Evolutionary conservation across 1,140 invertebrate species (phyloP).

Genomic region (Sitophilus oryzae): DNA sequence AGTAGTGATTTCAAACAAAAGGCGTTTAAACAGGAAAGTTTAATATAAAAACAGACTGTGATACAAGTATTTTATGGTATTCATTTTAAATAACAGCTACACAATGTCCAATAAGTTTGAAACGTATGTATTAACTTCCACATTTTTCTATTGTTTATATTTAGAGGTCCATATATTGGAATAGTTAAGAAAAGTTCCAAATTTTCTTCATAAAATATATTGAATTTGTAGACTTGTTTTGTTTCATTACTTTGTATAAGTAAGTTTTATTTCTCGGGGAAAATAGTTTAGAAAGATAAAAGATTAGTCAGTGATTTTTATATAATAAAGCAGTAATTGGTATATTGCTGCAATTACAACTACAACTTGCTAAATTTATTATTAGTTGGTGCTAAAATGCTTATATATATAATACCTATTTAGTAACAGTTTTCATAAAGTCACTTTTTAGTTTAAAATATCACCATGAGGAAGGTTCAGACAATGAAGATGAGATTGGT

Average conservation of each 20-base stretch:
- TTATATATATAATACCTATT: too few species aligned
- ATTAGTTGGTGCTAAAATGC: too few species aligned
- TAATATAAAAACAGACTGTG: conserved; percentile 29
- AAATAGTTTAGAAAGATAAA: too few species aligned
- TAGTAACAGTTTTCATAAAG: too few species aligned
- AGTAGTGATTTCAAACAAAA: too few species aligned
- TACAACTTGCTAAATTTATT: not conserved
- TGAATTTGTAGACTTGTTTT: too few species aligned
- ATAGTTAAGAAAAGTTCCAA: not conserved
- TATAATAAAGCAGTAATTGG: too few species aligned
- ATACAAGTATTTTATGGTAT: conserved; percentile 35
- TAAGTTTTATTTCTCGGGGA: too few species aligned
- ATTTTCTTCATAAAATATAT: not conserved
- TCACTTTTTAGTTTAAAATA: conserved; percentile 50
- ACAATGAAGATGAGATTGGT: conserved; percentile 49
- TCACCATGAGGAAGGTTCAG: conserved; percentile 48
- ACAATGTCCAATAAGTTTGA: conserved; percentile 62
- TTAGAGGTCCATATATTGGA: conserved; percentile 1
- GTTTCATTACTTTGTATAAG: too few species aligned
- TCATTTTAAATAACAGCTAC: conserved; percentile 25
- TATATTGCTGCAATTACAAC: too few species aligned
- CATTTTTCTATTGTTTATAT: conserved; percentile 8
- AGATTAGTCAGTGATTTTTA: too few species aligned
- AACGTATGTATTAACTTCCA: conserved; percentile 47
- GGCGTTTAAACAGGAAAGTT: not conserved